A percentile compares a stretch with the other conserved stretches of the same genome.
Evolutionary conservation across 1,140 invertebrate genomes (phyloP).

Genomic region (Proctacanthus coquilletti): DNA sequence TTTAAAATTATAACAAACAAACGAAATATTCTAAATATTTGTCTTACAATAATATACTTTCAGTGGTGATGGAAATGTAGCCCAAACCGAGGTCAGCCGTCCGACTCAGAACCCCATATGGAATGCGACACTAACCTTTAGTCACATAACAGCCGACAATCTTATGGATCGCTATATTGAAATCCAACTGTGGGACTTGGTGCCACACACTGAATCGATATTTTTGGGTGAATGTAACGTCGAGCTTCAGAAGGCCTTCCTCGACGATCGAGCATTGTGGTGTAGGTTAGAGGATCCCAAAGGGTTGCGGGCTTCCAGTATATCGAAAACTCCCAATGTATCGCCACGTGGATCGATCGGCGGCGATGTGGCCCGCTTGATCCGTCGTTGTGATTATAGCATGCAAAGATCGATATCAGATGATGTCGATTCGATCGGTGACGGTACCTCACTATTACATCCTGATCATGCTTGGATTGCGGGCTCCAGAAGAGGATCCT

Average conservation of each 20-base stretch:
- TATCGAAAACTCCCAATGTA: slow-evolving; percentile 50
- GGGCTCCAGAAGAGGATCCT: slow-evolving; percentile 62
- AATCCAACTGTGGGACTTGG: slow-evolving; percentile 74
- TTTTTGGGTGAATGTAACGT: slow-evolving; percentile 74
- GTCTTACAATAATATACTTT: slow-evolving; percentile 6
- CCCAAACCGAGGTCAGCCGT: slow-evolving; percentile 67
- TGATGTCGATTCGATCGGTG: slow-evolving; percentile 54
- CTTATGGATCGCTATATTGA: slow-evolving; percentile 65
- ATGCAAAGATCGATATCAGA: slow-evolving; percentile 54
- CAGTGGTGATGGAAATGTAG: slow-evolving; percentile 52
- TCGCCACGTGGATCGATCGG: slow-evolving; percentile 67
- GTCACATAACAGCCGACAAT: slow-evolving; percentile 56
- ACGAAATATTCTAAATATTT: too few species aligned
- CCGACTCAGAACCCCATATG: slow-evolving; percentile 73
- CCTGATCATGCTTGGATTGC: slow-evolving; percentile 67
- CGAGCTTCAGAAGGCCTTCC: slow-evolving; percentile 57
- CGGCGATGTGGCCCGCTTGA: slow-evolving; percentile 37
- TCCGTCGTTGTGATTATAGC: slow-evolving; percentile 45
- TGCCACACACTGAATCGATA: slow-evolving; percentile 60
- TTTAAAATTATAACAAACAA: too few species aligned
- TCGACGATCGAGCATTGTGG: slow-evolving; percentile 74
- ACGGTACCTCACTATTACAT: slow-evolving; percentile 56
- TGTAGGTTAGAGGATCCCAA: slow-evolving; percentile 69
- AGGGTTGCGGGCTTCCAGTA: slow-evolving; percentile 37
- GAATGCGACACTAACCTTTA: slow-evolving; percentile 77